Conservation (phyloP, 2,797 vertebrate species). For the Miichthys miiuy region DNA sequence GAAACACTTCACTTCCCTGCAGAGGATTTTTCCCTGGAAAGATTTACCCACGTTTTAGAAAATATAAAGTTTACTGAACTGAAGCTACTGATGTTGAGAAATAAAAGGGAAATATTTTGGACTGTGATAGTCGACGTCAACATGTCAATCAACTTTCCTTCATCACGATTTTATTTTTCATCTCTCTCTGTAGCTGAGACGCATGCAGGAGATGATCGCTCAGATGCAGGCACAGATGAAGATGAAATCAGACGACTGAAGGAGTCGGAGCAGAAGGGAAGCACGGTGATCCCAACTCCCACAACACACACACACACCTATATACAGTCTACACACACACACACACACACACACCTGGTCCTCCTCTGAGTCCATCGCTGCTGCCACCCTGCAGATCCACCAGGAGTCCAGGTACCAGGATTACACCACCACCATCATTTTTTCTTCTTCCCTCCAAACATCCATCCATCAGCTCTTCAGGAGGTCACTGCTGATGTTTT, state of each 20-base stretch:
- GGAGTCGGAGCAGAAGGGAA: conserved; percentile 18
- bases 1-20: not conserved
- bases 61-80: conserved; percentile 1
- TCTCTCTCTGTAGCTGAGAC: conserved; percentile 82
- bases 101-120: not conserved
- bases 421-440: conserved; percentile 18
- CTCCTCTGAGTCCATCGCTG: conserved; percentile 24
- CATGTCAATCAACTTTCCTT: no score
- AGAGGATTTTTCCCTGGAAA: conserved; percentile 1
- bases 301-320: not conserved
- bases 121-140: no score
- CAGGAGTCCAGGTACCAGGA: conserved; percentile 27
- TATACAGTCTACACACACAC: not conserved
- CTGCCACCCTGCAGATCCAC: conserved; percentile 8
- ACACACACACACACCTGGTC: conserved; percentile 9
- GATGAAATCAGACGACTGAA: conserved; percentile 90
- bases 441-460: conserved; percentile 39
- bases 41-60: not conserved
- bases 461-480: conserved; percentile 60
- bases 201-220: conserved; percentile 94
- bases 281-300: not conserved
- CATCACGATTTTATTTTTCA: not conserved
- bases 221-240: conserved; percentile 94
- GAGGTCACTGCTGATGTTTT: conserved; percentile 1
- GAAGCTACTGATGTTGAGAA: not conserved